Conservation (phyloP, 1,140 invertebrate species). For the Pantala flavescens region DNA sequence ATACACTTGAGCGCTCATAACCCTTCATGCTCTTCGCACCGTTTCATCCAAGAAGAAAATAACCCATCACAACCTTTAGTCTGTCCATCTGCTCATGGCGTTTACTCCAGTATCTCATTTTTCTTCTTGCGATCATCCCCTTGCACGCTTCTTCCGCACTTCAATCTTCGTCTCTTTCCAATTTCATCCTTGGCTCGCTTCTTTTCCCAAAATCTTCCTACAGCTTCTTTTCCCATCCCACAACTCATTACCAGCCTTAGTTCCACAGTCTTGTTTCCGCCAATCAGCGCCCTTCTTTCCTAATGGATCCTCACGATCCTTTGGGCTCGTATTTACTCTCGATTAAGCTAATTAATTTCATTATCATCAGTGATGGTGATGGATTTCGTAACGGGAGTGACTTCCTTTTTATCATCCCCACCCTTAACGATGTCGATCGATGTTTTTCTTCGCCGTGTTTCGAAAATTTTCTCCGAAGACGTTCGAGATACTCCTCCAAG, state of each 20-base stretch:
- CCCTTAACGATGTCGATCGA: not conserved
- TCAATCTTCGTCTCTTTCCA: no score
- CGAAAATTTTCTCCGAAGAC: no score
- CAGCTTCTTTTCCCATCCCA: not conserved
- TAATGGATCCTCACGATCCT: constrained; percentile 2
- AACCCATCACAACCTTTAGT: no score
- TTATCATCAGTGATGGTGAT: not conserved
- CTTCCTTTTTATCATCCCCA: not conserved
- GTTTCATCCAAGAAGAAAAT: no score
- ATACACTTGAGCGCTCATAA: no score
- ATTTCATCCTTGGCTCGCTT: no score
- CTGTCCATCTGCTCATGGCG: no score
- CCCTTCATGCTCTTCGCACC: no score
- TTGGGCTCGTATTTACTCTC: not conserved
- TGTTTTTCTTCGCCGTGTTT: not conserved
- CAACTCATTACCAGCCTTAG: not conserved
- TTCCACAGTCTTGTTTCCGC: not conserved
- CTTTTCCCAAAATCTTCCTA: not conserved
- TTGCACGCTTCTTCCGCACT: no score
- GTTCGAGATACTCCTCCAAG: no score
- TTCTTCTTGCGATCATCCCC: no score
- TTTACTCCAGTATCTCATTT: no score
- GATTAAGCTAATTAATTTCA: constrained; percentile 10
- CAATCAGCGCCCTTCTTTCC: not conserved
- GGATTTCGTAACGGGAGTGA: not conserved